Evolutionary conservation across 2,888 invertebrate genomes (phyloP).

Genomic region (Lasioglossum pauxillum): DNA sequence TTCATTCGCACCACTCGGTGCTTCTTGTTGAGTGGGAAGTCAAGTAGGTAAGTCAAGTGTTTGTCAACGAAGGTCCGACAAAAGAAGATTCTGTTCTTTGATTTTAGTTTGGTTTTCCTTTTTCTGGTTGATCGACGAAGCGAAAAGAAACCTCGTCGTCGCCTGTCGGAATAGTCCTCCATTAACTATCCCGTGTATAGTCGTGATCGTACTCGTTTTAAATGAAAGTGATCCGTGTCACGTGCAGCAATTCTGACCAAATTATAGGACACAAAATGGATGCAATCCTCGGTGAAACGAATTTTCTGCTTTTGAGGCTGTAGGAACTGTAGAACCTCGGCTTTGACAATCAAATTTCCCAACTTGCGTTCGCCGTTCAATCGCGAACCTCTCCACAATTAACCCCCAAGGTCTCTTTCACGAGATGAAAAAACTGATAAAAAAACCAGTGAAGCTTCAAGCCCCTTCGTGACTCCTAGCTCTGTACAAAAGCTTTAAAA

Average conservation of each 20-base stretch:
- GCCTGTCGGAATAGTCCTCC: too few relatives aligned
- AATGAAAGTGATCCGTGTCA: too few relatives aligned
- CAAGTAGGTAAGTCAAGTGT: not conserved
- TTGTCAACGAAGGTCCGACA: conserved; percentile 17
- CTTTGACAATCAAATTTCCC: not conserved
- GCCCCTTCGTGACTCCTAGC: not conserved
- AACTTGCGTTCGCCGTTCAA: not conserved
- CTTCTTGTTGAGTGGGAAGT: conserved; percentile 4
- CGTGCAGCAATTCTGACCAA: too few relatives aligned
- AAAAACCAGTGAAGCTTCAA: not conserved
- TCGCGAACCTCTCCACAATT: not conserved
- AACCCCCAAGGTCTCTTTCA: not conserved
- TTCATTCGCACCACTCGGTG: conserved; percentile 4
- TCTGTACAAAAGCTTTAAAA: not conserved
- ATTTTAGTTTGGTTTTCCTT: conserved; percentile 11
- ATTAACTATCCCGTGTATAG: not conserved
- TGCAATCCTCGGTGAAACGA: too few relatives aligned
- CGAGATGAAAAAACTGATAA: not conserved
- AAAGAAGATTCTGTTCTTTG: conserved; percentile 40
- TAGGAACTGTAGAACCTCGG: not conserved
- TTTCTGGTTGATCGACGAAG: not conserved
- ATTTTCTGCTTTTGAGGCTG: too few relatives aligned
- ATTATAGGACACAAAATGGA: too few relatives aligned
- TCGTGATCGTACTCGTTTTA: not conserved
- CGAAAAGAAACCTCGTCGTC: not conserved